Conservation (phyloP, 35 echinoderm and acorn worm species). For the Diadema setosum region DNA sequence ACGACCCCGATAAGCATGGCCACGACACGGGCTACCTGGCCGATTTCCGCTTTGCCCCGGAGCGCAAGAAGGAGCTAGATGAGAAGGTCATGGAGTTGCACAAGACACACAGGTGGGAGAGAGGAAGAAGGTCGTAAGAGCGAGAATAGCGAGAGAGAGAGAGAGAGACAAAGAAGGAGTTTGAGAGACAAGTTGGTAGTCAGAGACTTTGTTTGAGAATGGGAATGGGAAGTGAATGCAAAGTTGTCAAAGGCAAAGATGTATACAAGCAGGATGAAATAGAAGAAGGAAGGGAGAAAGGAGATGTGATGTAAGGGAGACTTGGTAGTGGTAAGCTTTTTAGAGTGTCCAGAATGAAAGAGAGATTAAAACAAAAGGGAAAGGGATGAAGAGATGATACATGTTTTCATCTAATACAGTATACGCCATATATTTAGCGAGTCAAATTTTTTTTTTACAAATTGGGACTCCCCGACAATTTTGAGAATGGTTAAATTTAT, state of each 20-base stretch:
- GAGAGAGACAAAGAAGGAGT: neutral
- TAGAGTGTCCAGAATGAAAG: too few relatives aligned
- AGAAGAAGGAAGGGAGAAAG: neutral
- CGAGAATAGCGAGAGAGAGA: neutral
- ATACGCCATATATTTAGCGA: too few relatives aligned
- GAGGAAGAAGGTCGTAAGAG: neutral
- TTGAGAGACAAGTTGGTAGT: neutral
- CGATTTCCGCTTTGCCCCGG: constrained; percentile 90
- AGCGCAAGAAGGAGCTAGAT: constrained; percentile 71
- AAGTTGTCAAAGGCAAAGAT: neutral
- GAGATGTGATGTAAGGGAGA: neutral
- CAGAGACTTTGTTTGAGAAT: too few relatives aligned
- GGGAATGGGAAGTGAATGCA: neutral
- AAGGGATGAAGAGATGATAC: too few relatives aligned
- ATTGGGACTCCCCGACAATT: too few relatives aligned
- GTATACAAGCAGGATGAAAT: neutral
- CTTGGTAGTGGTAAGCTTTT: neutral
- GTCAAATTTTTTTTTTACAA: too few relatives aligned
- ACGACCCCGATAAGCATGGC: constrained; percentile 91
- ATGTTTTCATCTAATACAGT: too few relatives aligned
- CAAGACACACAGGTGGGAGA: constrained; percentile 82
- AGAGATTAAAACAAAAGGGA: too few relatives aligned
- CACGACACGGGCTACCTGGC: constrained; percentile 61
- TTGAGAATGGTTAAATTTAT: too few relatives aligned
- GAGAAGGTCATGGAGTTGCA: constrained; percentile 96